Conservation (phyloP, 2,113 vertebrate species). For the Cyphotilapia sp. region DNA sequence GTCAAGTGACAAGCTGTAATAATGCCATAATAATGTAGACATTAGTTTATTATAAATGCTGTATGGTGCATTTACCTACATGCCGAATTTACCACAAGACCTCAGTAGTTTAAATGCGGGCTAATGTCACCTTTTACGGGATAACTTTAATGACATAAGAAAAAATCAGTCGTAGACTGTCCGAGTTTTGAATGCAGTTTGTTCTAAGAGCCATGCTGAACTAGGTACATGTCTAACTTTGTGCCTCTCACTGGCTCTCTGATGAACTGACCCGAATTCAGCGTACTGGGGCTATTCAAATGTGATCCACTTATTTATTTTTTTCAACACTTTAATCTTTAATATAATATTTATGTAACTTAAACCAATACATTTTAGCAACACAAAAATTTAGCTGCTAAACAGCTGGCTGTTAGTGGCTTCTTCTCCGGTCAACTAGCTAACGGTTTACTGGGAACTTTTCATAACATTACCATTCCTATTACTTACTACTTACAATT, state of each 20-base stretch:
- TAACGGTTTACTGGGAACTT: background rate
- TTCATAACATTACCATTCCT: background rate
- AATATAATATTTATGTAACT: background rate
- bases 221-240: background rate
- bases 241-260: background rate
- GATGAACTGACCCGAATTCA: conserved; percentile 15
- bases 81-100: background rate
- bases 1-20: background rate
- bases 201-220: background rate
- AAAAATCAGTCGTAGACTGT: background rate
- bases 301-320: background rate
- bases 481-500: background rate
- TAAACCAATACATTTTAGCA: background rate
- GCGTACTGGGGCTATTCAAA: background rate
- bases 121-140: background rate
- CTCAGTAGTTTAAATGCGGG: background rate
- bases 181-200: background rate
- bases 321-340: background rate
- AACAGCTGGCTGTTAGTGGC: background rate
- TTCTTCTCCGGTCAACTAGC: background rate
- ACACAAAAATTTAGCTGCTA: background rate
- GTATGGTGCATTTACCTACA: background rate
- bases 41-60: background rate
- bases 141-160: background rate
- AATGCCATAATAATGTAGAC: background rate